Evolutionary conservation across 2,888 invertebrate genomes (phyloP).

Genomic region (Aphrophora alni): DNA sequence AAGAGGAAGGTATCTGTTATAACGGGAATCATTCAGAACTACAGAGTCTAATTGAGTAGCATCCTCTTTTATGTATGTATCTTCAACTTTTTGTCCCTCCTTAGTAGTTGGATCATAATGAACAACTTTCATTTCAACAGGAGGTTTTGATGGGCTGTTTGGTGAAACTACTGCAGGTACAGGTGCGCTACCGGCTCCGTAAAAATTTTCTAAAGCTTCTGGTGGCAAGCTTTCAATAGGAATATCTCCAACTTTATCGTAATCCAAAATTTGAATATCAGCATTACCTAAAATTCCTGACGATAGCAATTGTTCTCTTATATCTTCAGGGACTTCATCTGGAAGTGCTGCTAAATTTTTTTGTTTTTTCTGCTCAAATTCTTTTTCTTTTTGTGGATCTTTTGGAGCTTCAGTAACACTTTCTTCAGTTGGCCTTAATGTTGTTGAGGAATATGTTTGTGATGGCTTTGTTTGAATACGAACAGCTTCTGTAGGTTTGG

Average conservation of each 20-base stretch:
- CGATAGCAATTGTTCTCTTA: conserved; percentile 79
- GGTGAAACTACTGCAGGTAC: conserved; percentile 68
- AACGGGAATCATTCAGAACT: conserved; percentile 71
- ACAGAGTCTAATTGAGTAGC: conserved; percentile 79
- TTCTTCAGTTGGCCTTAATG: conserved; percentile 58
- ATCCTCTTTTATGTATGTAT: conserved; percentile 74
- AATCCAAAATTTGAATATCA: conserved; percentile 85
- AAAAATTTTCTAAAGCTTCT: conserved; percentile 86
- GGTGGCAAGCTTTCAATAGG: conserved; percentile 82
- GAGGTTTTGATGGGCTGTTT: conserved; percentile 59
- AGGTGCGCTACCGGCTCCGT: conserved; percentile 80
- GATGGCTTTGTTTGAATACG: conserved; percentile 25
- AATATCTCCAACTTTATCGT: conserved; percentile 87
- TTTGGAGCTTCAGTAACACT: conserved; percentile 51
- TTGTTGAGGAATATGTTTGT: conserved; percentile 54
- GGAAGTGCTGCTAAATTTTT: conserved; percentile 66
- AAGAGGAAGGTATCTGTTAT: conserved; percentile 82
- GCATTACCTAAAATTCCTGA: conserved; percentile 88
- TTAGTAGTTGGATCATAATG: conserved; percentile 78
- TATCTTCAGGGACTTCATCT: conserved; percentile 85
- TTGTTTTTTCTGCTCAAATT: conserved; percentile 62
- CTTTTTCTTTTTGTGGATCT: conserved; percentile 56
- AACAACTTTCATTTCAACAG: conserved; percentile 75
- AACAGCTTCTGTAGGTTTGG: conserved; percentile 9
- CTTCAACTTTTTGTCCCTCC: conserved; percentile 73